Conservation (phyloP, 2,113 vertebrate species). For the Notarius lentiginosus region DNA sequence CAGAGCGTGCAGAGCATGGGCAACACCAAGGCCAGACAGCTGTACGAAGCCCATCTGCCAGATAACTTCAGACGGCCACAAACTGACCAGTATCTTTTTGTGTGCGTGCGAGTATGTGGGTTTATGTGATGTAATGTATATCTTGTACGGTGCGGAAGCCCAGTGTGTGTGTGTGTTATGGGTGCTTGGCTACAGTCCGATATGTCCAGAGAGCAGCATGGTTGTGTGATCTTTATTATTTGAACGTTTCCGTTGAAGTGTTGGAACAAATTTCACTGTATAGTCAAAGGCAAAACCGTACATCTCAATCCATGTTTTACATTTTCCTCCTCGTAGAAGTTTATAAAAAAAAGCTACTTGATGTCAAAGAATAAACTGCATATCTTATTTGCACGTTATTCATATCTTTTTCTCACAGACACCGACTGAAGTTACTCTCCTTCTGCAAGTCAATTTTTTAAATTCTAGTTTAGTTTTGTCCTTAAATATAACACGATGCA, state of each 20-base stretch:
- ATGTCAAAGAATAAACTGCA: not conserved
- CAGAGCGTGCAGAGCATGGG: constrained; percentile 99
- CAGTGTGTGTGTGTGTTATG: not conserved
- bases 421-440: not conserved
- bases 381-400: not conserved
- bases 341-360: not conserved
- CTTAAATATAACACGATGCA: too few relatives aligned
- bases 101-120: not conserved
- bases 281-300: not conserved
- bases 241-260: not conserved
- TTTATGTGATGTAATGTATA: not conserved
- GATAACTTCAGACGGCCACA: constrained; percentile 95
- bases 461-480: too few relatives aligned
- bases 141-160: not conserved
- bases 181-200: not conserved
- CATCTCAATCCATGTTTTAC: not conserved
- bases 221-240: not conserved
- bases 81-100: constrained; percentile 97
- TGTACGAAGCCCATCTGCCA: constrained; percentile 95
- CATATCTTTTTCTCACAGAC: not conserved
- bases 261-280: not conserved
- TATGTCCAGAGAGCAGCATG: not conserved
- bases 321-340: not conserved
- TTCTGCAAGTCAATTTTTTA: not conserved
- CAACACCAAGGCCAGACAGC: constrained; percentile 86